Conservation (phyloP, 2,113 vertebrate genomes). For the Acinonyx jubatus region DNA sequence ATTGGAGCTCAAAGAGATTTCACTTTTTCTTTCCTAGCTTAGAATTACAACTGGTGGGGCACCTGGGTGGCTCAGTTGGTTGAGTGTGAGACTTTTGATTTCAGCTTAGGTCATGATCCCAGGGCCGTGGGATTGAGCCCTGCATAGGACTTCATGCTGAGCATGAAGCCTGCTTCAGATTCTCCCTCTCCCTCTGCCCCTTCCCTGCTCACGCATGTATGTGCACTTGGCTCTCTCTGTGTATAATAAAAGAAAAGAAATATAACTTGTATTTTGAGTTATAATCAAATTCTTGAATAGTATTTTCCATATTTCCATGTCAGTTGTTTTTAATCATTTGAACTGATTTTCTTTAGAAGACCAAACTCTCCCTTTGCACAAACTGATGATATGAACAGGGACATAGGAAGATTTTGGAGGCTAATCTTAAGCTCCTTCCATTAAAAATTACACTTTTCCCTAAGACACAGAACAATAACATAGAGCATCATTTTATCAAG, state of each 20-base stretch:
- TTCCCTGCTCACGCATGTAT: no score
- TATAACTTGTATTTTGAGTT: conserved; percentile 53
- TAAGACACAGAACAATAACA: conserved; percentile 66
- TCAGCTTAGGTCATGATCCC: no score
- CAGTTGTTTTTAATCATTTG: conserved; percentile 65
- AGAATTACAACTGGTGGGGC: conserved; percentile 36
- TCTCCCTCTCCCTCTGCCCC: no score
- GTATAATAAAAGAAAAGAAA: background rate
- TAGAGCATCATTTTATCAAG: conserved; percentile 66
- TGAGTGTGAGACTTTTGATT: no score
- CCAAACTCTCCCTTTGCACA: conserved; percentile 31
- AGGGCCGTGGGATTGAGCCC: no score
- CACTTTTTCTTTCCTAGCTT: conserved; percentile 1
- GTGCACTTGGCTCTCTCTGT: no score
- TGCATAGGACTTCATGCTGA: no score
- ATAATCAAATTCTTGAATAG: conserved; percentile 63
- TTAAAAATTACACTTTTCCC: conserved; percentile 50
- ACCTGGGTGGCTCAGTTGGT: no score
- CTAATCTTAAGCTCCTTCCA: conserved; percentile 5
- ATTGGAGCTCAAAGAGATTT: background rate
- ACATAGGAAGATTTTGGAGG: conserved; percentile 11
- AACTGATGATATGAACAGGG: background rate
- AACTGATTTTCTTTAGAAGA: conserved; percentile 43
- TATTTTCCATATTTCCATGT: conserved; percentile 35
- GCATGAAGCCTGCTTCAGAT: no score